Conservation (phyloP, 2,113 vertebrate genomes). For the Cyanistes caeruleus region DNA sequence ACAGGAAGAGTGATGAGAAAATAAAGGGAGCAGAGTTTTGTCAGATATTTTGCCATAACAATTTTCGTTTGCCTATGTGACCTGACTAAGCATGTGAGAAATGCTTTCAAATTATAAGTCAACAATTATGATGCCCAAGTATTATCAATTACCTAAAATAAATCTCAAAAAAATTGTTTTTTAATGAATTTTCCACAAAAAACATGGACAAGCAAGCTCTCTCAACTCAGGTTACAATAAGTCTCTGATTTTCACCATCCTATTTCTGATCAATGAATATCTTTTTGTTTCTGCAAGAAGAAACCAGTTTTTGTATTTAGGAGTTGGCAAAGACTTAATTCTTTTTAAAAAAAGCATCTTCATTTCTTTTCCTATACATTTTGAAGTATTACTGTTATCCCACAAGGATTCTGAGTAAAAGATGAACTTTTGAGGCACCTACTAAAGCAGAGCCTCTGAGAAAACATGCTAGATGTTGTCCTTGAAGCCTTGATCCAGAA, state of each 20-base stretch:
- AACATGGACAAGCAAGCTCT: not conserved
- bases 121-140: not conserved
- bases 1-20: constrained; percentile 25
- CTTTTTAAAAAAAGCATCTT: fast-evolving
- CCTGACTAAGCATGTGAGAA: not conserved
- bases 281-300: not conserved
- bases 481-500: not conserved
- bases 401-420: not conserved
- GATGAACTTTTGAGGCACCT: not conserved
- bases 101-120: not conserved
- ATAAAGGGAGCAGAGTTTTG: not conserved
- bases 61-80: not conserved
- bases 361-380: not conserved
- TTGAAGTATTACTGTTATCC: not conserved
- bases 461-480: not conserved
- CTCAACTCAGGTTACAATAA: not conserved
- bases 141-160: not conserved
- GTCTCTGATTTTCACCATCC: not conserved
- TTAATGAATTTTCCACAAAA: not conserved
- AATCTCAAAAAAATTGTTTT: not conserved
- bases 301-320: not conserved
- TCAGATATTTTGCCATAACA: not conserved
- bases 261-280: not conserved
- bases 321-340: not conserved
- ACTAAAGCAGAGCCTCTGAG: not conserved